These are phyloP conservation scores for Sceloporus undulatus DNA, from an alignment of 2,113 vertebrate species.

Conservation along the genomic window DNA sequence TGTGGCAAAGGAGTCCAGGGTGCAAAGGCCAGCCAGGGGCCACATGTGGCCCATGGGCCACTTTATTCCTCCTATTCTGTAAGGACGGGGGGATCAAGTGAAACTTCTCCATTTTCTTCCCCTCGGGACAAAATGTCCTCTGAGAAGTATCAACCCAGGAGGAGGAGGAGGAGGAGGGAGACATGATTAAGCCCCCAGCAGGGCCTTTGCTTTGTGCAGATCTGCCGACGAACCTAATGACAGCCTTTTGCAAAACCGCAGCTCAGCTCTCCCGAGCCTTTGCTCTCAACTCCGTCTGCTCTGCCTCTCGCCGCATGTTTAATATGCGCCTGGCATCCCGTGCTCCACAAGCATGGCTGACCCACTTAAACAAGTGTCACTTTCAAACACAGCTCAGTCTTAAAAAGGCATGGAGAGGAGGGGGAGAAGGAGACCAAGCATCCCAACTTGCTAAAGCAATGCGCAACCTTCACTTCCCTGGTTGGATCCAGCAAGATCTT, in stretches of 20 bases:
- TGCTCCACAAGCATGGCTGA: not conserved
- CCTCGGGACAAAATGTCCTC: not conserved
- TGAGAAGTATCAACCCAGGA: too few species aligned
- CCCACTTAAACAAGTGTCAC: constrained; percentile 19
- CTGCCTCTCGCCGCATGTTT: not conserved
- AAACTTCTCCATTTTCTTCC: not conserved
- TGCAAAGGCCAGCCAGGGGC: too few species aligned
- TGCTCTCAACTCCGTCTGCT: not conserved
- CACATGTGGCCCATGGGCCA: too few species aligned
- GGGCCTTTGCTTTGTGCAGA: not conserved
- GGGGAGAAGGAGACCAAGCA: not conserved
- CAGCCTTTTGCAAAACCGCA: not conserved
- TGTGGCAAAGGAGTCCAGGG: too few species aligned
- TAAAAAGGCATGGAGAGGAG: not conserved
- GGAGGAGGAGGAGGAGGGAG: too few species aligned
- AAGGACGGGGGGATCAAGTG: too few species aligned
- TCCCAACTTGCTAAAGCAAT: not conserved
- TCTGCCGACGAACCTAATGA: not conserved
- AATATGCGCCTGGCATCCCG: not conserved
- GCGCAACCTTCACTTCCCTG: not conserved
- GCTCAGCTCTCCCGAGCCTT: not conserved
- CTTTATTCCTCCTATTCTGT: too few species aligned
- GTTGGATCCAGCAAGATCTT: not conserved
- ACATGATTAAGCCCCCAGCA: too few species aligned
- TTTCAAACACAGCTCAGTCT: not conserved